These are phyloP conservation scores for Drosophila arizonae DNA, from an alignment of 1,140 invertebrate species.

Conservation along the genomic window DNA sequence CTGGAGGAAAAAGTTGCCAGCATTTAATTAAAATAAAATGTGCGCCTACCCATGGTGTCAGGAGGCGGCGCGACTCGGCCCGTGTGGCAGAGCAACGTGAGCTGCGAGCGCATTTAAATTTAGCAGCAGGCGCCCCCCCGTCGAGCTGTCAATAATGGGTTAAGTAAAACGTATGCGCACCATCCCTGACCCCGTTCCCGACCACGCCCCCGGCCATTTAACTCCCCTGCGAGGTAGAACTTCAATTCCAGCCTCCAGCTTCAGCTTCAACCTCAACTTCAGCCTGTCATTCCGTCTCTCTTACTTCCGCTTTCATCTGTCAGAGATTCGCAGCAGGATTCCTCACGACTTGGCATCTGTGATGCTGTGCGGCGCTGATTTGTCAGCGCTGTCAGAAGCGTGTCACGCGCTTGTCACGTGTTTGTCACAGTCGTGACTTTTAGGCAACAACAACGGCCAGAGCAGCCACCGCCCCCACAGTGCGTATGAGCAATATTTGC, in stretches of 20 bases:
- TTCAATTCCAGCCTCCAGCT: background rate
- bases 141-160: slow-evolving; percentile 44
- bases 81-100: too few species aligned
- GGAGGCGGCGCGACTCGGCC: background rate
- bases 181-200: too few species aligned
- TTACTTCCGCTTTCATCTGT: background rate
- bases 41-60: slow-evolving; percentile 11
- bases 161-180: slow-evolving; percentile 19
- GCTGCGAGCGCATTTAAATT: slow-evolving; percentile 23
- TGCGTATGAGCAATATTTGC: slow-evolving; percentile 38
- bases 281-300: too few species aligned
- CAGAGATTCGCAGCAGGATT: background rate
- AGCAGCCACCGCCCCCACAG: background rate
- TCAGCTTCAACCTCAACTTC: background rate
- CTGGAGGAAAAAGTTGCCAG: slow-evolving; percentile 56
- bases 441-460: slow-evolving; percentile 4
- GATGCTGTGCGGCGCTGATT: slow-evolving; percentile 38
- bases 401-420: slow-evolving; percentile 51
- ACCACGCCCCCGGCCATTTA: too few species aligned
- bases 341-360: background rate
- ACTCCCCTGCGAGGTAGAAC: too few species aligned
- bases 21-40: slow-evolving; percentile 75
- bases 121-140: slow-evolving; percentile 12
- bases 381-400: slow-evolving; percentile 50
- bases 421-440: slow-evolving; percentile 14